phyloP scores from a whole-genome alignment of 2,113 vertebrate genomes.

The Zeus faber region DNA sequence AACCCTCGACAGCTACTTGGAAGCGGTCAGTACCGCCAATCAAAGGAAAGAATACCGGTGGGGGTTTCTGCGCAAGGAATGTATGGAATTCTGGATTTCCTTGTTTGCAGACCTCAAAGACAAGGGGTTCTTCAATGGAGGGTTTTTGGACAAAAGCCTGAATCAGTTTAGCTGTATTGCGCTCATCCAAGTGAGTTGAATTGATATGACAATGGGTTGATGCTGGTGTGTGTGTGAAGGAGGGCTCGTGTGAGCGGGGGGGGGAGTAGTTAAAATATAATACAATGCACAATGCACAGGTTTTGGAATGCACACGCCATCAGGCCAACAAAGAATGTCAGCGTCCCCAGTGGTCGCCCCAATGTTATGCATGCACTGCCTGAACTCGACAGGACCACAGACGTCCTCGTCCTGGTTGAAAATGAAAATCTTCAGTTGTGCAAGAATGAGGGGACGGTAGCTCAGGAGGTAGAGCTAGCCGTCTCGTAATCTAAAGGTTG shows the following conservation, averaged over 20 bases:
- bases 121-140: slow-evolving; percentile 17
- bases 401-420: too few species aligned
- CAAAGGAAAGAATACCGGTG: slow-evolving; percentile 31
- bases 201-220: slow-evolving; percentile 28
- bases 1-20: background rate
- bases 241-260: too few species aligned
- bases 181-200: slow-evolving; percentile 34
- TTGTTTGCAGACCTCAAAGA: slow-evolving; percentile 26
- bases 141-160: slow-evolving; percentile 25
- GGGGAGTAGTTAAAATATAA: too few species aligned
- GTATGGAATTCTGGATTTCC: slow-evolving; percentile 22
- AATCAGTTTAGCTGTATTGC: slow-evolving; percentile 38
- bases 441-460: too few species aligned
- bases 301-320: slow-evolving; percentile 24
- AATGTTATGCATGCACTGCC: slow-evolving; percentile 18
- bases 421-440: slow-evolving; percentile 5
- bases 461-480: too few species aligned
- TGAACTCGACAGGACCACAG: too few species aligned
- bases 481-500: too few species aligned
- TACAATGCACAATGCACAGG: slow-evolving; percentile 27
- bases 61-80: slow-evolving; percentile 23
- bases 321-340: slow-evolving; percentile 17
- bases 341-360: background rate
- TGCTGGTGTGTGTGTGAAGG: too few species aligned
- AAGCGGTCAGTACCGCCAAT: slow-evolving; percentile 27